A percentile compares a stretch with the other conserved stretches of the same genome.
These are phyloP conservation scores for Cyprinodon diabolis DNA, from an alignment of 2,797 vertebrate species.

Conservation along the genomic window DNA sequence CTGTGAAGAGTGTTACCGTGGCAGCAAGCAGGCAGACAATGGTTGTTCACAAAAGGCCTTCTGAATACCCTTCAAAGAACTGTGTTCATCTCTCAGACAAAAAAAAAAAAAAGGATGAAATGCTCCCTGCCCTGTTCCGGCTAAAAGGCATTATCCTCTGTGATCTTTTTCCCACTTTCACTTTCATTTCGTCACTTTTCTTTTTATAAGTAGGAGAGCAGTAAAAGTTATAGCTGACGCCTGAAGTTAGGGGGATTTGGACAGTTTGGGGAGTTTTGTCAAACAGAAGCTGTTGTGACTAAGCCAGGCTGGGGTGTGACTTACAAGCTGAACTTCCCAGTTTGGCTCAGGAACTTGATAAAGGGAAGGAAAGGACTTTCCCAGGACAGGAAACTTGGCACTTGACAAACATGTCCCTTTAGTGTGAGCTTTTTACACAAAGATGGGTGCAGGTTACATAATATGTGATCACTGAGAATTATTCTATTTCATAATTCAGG, in stretches of 20 bases:
- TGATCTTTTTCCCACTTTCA: constrained; percentile 28
- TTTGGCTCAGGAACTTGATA: constrained; percentile 28
- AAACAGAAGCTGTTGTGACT: constrained; percentile 13
- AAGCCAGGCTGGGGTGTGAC: background rate
- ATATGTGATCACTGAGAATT: background rate
- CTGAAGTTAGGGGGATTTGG: constrained; percentile 32
- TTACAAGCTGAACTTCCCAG: background rate
- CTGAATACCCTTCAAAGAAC: constrained; percentile 60
- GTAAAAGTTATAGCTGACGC: constrained; percentile 26
- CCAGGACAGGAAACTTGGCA: constrained; percentile 63
- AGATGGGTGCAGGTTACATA: background rate
- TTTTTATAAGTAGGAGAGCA: constrained; percentile 9
- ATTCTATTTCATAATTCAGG: background rate
- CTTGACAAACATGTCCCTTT: constrained; percentile 51
- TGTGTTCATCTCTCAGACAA: constrained; percentile 50
- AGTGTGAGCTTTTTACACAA: constrained; percentile 22
- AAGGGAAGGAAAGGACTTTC: constrained; percentile 71
- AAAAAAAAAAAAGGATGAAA: constrained; percentile 45
- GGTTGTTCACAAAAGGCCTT: constrained; percentile 65
- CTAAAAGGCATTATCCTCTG: constrained; percentile 24
- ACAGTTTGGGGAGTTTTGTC: constrained; percentile 11
- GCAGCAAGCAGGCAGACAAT: constrained; percentile 75
- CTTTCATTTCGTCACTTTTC: constrained; percentile 12
- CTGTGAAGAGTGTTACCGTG: constrained; percentile 71
- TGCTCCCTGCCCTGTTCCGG: constrained; percentile 30